These are phyloP conservation scores for Sebastes cheni DNA, from an alignment of 2,797 vertebrate genomes.

Conservation along the genomic window DNA sequence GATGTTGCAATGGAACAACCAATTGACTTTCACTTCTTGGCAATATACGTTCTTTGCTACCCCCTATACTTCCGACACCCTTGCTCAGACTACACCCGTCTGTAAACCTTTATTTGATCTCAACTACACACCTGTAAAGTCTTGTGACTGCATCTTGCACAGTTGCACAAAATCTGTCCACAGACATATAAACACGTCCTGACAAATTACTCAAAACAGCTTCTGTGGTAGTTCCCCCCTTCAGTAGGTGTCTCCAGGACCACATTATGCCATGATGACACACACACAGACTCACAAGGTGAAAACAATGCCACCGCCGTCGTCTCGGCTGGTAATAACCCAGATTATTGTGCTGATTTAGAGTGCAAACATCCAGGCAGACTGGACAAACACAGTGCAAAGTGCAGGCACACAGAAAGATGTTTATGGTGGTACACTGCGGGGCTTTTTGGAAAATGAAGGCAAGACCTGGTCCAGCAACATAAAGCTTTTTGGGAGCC, in stretches of 20 bases:
- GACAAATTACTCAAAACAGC: no score
- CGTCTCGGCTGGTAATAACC: neutral
- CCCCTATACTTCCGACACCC: no score
- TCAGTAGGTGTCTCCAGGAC: neutral
- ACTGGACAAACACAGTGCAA: constrained; percentile 1
- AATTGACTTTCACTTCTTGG: no score
- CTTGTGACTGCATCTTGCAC: no score
- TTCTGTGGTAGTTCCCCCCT: neutral
- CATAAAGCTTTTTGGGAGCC: constrained; percentile 17
- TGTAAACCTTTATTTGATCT: no score
- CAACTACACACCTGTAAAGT: no score
- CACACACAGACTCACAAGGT: neutral
- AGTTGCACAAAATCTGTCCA: neutral
- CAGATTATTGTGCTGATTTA: neutral
- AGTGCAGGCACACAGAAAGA: neutral
- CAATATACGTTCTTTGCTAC: no score
- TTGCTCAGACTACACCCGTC: no score
- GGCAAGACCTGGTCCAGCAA: constrained; percentile 6
- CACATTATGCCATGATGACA: neutral
- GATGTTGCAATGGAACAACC: no score
- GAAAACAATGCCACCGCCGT: neutral
- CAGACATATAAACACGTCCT: neutral
- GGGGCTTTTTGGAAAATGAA: constrained; percentile 19
- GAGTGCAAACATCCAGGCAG: neutral
- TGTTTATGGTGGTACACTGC: constrained; percentile 9